Evolutionary conservation across 2,113 vertebrate species (phyloP), one percentile per base, ranked within the genome.

Genomic region (Eublepharis macularius): DNA sequence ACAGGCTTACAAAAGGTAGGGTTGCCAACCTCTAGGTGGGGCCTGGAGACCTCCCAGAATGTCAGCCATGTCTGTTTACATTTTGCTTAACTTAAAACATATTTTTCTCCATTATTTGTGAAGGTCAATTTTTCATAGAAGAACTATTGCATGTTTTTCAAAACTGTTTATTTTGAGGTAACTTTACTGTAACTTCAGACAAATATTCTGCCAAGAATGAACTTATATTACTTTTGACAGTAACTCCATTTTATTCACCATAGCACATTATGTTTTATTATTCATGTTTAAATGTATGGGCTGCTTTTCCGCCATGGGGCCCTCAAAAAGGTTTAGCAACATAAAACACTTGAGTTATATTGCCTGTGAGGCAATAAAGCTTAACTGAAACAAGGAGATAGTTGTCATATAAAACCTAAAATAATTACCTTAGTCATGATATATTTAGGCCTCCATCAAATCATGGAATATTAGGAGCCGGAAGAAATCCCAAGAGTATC

Each of bases 141-240:
- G n/a, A 47, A 83, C 88, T 81, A 93, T 94, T 89, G 84, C 74
- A 91, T 87, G 89, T 90, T 93, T 93, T 94, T 93, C 87, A 89
- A 90, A 94, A 87, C 76, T 80, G 43, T 92, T 94, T 93, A 84
- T 85, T 94, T 92, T 93, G 90, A 88, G 91, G 57, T 79, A 92
- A 86, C 78, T 92, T 86, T 94, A 87, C 57, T 80, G 82, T 89
- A 86, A 63, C 88, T 82, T 88, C 80, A 89, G 84, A 80, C 90
- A 92, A 91, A 88, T 92, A 89, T 88, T 92, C 88, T 87, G 87
- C 0, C 36, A 87, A 51, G 79, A 86, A 54, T 45, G 26, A 88
- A 45, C 45, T 65, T 4, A 0, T 74, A n/a, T 60, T 66, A 1
- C 34, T 60, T 89, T 82, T 90, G 39, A 78, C 26, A 85, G 41